Evolutionary conservation across 2,797 vertebrate species (phyloP), one percentile per base, ranked within the genome.

Genomic region (Propithecus deckenii): DNA sequence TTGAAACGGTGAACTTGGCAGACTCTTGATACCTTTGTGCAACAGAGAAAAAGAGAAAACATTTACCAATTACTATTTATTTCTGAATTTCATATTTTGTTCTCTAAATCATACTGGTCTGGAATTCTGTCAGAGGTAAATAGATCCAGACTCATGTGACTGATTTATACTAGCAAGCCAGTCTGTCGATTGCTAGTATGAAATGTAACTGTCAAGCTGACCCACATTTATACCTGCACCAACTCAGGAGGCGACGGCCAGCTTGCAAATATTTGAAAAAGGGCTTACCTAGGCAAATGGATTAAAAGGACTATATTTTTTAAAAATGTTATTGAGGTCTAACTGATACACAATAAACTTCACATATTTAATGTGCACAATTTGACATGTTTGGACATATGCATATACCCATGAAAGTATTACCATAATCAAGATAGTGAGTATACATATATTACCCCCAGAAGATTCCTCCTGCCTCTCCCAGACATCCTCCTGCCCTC

Each of bases 41-140:
- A 79, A 43, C 57, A 35, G n/a, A 14, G 57, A 43, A 43, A 38
- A 41, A 32, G 11, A 76, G 59, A 59, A 97, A 72, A 14, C 41
- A 76, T n/a, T 74, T 61, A n/a, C 8, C 25, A 72, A 52, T 30
- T 17, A 28, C 2, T 25, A 5, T 22, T 75, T 43, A 35, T 61
- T 89, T 81, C 41, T 86, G 84, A 81, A 72, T 74, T 86, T 83
- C n/a, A 38, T 81, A 35, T 38, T 86, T 28, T 89, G 38, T 86
- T 72, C n/a, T 59, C 74, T 86, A 35, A n/a, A 9, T 55, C 76
- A 86, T 8, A 46, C 20, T 22, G 20, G 25, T 48, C 69, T 86
- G 65, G 50, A 74, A 63, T 1, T 11, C 30, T 43, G 14, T 48
- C 38, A 57, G 30, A 86, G 32, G 17, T 30, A 15, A 38, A 35